Evolutionary conservation across 2,797 vertebrate species (phyloP), one percentile per base, ranked within the genome.

Genomic region (Sebastes flavidus): DNA sequence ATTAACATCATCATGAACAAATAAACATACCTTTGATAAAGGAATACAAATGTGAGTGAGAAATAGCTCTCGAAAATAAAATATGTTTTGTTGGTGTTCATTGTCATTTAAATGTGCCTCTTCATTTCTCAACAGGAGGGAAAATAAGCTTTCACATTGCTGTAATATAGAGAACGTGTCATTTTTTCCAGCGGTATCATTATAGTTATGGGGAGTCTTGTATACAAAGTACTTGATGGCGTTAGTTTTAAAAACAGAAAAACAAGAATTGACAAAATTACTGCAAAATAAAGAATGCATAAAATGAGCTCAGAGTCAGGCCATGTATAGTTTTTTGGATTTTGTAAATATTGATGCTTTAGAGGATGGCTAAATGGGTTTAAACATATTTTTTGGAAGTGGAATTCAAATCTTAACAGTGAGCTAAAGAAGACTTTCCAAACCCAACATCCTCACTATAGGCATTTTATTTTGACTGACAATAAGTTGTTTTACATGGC

Each of bases 241-340:
- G 36, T 77, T 70, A 25, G 30, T 58, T 63, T 76, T 69, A 42
- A 61, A 77, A 88, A 83, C 67, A 58, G 54, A 72, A 83, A 82
- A 84, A 85, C 24, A 75, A 42, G 20, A 82, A 72, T 14, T 42
- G 34, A 70, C 38, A 56, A 80, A 73, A 80, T 78, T 13, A 27
- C 30, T 72, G 30, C 20, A 70, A 85, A 81, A 80, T 16, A 75
- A 83, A 36, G n/a, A 36, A 70, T 49, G 78, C 2, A 65, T 80
- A 63, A 77, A 84, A 70, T 24, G 6, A 80, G 56, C 60, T 80
- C 62, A 83, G 76, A 81, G 72, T 69, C 80, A 83, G 88, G 82
- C 89, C 83, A 56, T 90, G 92, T 85, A 66, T 75, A 80, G 80
- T 79, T 80, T 75, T 62, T 52, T 27, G 11, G 13, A 77, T 75